A percentile compares a stretch with the other conserved stretches of the same genome.
Conservation (phyloP, 92 coral and sea anemone genomes). For the Isaurus tuberculatus region DNA sequence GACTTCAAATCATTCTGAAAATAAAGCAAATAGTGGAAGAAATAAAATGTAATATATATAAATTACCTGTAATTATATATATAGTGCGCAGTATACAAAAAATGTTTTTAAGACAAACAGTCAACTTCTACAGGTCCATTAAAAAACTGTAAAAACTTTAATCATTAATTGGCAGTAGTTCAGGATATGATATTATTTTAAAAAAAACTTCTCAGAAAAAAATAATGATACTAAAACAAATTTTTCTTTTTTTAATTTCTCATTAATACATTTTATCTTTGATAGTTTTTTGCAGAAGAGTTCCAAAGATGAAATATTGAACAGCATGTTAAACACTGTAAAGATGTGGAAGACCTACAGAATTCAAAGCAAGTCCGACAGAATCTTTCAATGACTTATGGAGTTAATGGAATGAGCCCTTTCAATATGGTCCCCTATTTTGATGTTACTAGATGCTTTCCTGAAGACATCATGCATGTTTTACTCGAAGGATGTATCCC, state of each 20-base stretch:
- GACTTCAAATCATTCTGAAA: constrained; percentile 13
- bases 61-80: no score
- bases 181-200: no score
- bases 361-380: constrained; percentile 32
- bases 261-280: background rate
- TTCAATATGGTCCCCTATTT: constrained; percentile 29
- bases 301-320: constrained; percentile 27
- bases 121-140: no score
- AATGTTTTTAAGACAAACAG: no score
- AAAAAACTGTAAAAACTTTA: no score
- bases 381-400: constrained; percentile 34
- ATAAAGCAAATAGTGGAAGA: no score
- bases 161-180: no score
- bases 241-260: no score
- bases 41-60: no score
- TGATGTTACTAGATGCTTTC: constrained; percentile 42
- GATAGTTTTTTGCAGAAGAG: constrained; percentile 39
- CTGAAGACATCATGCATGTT: constrained; percentile 46
- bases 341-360: constrained; percentile 45
- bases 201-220: background rate
- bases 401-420: constrained; percentile 41
- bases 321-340: constrained; percentile 47
- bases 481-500: constrained; percentile 39
- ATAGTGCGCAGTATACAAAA: no score
- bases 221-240: no score